A percentile compares a stretch with the other conserved stretches of the same genome.
These are phyloP conservation scores for western clawed frog (Xenopus tropicalis) DNA, from an alignment of 2,113 vertebrate genomes.

Conservation along the genomic window DNA sequence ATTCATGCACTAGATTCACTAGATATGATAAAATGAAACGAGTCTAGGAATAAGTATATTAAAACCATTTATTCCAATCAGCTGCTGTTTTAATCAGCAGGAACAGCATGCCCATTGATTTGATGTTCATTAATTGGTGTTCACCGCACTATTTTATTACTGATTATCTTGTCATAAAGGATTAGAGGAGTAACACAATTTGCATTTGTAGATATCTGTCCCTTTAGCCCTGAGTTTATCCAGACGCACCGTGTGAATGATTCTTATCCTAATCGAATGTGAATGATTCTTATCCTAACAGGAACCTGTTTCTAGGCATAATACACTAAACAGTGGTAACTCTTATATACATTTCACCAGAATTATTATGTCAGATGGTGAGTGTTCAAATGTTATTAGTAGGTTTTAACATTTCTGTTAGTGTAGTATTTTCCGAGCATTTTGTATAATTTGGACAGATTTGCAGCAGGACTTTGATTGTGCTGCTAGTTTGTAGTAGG, in stretches of 20 bases:
- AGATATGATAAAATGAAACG: slow-evolving; percentile 65
- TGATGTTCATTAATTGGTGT: slow-evolving; percentile 67
- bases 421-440: background rate
- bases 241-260: slow-evolving; percentile 43
- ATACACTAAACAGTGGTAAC: slow-evolving; percentile 2
- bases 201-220: slow-evolving; percentile 53
- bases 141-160: slow-evolving; percentile 59
- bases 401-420: background rate
- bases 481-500: background rate
- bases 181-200: slow-evolving; percentile 53
- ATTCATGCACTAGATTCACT: slow-evolving; percentile 56
- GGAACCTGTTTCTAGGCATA: slow-evolving; percentile 9
- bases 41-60: slow-evolving; percentile 64
- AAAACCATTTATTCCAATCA: slow-evolving; percentile 70
- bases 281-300: slow-evolving; percentile 42
- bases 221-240: slow-evolving; percentile 48
- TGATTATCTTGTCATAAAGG: slow-evolving; percentile 60
- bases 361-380: slow-evolving; percentile 10
- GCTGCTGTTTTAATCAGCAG: slow-evolving; percentile 59
- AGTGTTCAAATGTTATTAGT: background rate
- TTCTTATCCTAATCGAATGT: slow-evolving; percentile 42
- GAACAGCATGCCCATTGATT: slow-evolving; percentile 58
- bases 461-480: background rate
- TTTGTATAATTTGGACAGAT: background rate
- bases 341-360: slow-evolving; percentile 1